Evolutionary conservation across 2,113 vertebrate genomes (phyloP).

Genomic region (Recurvirostra avosetta): DNA sequence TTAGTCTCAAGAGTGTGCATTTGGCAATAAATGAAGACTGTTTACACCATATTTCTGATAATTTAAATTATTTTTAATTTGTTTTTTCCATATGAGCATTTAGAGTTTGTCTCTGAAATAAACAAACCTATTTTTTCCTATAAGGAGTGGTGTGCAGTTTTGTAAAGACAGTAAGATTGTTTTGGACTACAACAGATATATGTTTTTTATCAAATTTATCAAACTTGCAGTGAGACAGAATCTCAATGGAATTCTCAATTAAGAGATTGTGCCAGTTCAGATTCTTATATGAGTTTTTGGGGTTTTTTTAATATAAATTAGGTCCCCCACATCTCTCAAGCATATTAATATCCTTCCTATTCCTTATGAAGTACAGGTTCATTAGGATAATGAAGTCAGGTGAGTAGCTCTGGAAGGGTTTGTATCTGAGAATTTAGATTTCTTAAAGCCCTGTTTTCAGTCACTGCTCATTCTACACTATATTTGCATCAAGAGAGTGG

Average conservation of each 20-base stretch:
- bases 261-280: background rate
- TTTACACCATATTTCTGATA: background rate
- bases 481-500: background rate
- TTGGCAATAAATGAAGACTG: background rate
- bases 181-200: background rate
- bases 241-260: background rate
- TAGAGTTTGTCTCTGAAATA: background rate
- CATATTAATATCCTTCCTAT: background rate
- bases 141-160: background rate
- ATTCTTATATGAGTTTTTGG: background rate
- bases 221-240: background rate
- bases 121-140: background rate
- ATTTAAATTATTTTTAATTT: background rate
- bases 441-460: background rate
- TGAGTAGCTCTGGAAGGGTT: background rate
- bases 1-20: background rate
- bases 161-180: background rate
- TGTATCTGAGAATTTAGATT: background rate
- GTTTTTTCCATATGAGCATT: background rate
- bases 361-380: background rate
- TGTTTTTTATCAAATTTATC: background rate
- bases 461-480: background rate
- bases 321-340: background rate
- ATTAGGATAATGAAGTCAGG: background rate
- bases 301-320: background rate